phyloP scores from a whole-genome alignment of 1,140 invertebrate species.

The Lepidurus packardi region DNA sequence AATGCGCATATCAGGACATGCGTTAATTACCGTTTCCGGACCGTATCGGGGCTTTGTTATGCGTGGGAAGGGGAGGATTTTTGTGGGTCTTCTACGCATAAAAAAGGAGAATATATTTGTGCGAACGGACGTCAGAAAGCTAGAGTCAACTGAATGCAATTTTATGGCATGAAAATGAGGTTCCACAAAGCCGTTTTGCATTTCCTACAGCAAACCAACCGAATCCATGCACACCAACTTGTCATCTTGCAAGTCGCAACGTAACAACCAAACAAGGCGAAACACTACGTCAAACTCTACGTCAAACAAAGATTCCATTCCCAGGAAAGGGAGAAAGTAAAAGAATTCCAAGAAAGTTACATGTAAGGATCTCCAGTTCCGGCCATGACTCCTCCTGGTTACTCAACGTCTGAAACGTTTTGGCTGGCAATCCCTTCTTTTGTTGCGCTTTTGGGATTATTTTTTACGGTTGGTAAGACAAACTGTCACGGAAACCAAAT shows the following conservation, averaged over 20 bases:
- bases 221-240: not conserved
- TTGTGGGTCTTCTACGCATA: not conserved
- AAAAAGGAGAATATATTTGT: not conserved
- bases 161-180: not conserved
- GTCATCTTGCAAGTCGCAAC: not conserved
- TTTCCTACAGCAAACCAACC: not conserved
- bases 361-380: not conserved
- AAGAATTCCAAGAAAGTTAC: slow-evolving; percentile 2
- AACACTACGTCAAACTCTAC: not conserved
- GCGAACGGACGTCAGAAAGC: slow-evolving; percentile 1
- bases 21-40: slow-evolving; percentile 15
- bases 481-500: slow-evolving; percentile 14
- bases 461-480: slow-evolving; percentile 1
- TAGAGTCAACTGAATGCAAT: not conserved
- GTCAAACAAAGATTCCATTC: not conserved
- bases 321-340: not conserved
- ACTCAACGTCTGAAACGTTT: not conserved
- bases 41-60: not conserved
- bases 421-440: not conserved
- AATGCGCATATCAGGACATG: not conserved
- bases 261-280: not conserved
- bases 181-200: not conserved
- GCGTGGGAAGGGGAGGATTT: not conserved
- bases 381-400: not conserved
- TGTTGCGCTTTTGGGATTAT: not conserved